Percentiles rank a stretch among this genome's conserved stretches.
phyloP scores from a whole-genome alignment of 2,113 vertebrate genomes.

The Cebus imitator region DNA sequence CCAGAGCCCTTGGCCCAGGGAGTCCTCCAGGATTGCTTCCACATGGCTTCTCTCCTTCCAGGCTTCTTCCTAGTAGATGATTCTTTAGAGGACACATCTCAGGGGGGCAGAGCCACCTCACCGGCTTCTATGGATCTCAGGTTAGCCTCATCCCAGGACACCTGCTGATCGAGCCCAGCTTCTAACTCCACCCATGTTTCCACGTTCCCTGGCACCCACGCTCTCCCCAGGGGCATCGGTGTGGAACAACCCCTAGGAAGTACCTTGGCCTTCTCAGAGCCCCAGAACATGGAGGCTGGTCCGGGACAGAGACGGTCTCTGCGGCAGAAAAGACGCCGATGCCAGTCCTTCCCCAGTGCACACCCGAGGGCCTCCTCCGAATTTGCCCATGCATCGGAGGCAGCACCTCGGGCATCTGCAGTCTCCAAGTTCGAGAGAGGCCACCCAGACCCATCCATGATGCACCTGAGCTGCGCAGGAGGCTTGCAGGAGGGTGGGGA shows the following conservation, averaged over 20 bases:
- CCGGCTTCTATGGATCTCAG: not conserved
- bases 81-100: not conserved
- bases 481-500: not conserved
- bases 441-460: not conserved
- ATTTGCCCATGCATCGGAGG: accelerated
- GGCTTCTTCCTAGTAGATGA: no score
- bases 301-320: not conserved
- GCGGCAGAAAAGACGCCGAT: not conserved
- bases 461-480: not conserved
- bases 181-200: not conserved
- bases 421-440: accelerated
- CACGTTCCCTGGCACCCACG: not conserved
- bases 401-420: not conserved
- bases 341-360: no score
- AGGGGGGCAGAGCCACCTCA: not conserved
- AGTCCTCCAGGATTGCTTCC: not conserved
- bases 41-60: not conserved
- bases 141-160: not conserved
- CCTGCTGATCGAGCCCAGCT: not conserved
- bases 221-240: accelerated
- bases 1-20: accelerated
- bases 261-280: not conserved
- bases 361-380: not conserved
- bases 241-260: accelerated
- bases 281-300: not conserved